Percentiles rank a stretch among this genome's conserved stretches.
Conservation (phyloP, 2,888 invertebrate genomes). For the Drosophila prolongata region DNA sequence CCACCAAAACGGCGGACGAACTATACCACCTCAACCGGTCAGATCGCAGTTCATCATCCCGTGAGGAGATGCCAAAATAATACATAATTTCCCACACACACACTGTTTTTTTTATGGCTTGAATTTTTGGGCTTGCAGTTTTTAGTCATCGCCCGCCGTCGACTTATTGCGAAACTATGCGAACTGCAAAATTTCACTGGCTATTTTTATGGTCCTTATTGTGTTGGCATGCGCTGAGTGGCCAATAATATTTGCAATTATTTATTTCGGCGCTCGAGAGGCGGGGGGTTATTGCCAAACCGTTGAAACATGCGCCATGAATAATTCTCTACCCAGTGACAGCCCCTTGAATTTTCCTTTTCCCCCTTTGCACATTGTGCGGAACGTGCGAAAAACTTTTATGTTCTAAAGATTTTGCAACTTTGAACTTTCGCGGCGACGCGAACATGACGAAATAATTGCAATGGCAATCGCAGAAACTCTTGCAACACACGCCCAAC, state of each 20-base stretch:
- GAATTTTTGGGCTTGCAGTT: slow-evolving; percentile 55
- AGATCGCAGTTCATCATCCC: slow-evolving; percentile 22
- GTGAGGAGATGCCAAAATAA: slow-evolving; percentile 15
- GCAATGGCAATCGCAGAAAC: slow-evolving; percentile 28
- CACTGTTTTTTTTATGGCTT: slow-evolving; percentile 52
- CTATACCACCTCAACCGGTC: slow-evolving; percentile 7
- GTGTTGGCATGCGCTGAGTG: slow-evolving; percentile 72
- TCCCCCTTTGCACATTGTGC: slow-evolving; percentile 15
- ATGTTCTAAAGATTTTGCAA: slow-evolving; percentile 68
- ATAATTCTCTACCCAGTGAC: slow-evolving; percentile 52
- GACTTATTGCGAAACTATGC: slow-evolving; percentile 78
- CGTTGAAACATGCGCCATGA: slow-evolving; percentile 68
- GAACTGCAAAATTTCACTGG: slow-evolving; percentile 48
- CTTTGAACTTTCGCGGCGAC: slow-evolving; percentile 68
- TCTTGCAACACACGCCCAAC: slow-evolving; percentile 61
- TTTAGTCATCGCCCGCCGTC: slow-evolving; percentile 66
- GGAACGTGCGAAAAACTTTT: slow-evolving; percentile 76
- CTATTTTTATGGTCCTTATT: slow-evolving; percentile 49
- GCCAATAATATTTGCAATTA: slow-evolving; percentile 79
- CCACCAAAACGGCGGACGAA: slow-evolving; percentile 13
- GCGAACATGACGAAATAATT: slow-evolving; percentile 58
- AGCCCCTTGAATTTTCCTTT: neutral
- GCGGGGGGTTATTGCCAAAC: slow-evolving; percentile 57
- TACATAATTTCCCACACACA: slow-evolving; percentile 14
- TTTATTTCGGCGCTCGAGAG: slow-evolving; percentile 60